Evolutionary conservation across 1,140 invertebrate genomes (phyloP), one percentile per base, ranked within the genome.

Genomic region (Sogatella furcifera): DNA sequence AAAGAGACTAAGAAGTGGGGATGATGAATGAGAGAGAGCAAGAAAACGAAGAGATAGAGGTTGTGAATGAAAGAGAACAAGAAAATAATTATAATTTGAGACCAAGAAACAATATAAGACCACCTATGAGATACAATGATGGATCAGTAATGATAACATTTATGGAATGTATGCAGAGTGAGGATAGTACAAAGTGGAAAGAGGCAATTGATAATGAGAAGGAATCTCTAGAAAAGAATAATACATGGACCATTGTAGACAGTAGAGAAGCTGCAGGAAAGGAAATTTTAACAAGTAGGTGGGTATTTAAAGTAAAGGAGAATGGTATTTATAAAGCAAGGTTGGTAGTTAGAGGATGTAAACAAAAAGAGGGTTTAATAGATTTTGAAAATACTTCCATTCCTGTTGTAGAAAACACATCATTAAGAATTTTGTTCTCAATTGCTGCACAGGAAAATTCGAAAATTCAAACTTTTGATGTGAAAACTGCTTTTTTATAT

Each of bases 361-460:
- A 60, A 15, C 74, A 74, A 63, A 55, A 62, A 53, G n/a, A 64
- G 44, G 73, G 64, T 28, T 28, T 6, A 1, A 57, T 76, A 15
- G 75, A 77, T 59, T 77, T 73, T 65, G 8, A 67, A 22, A 73
- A 78, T 64, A 77, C 69, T 28, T 77, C 72, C 65, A 68, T 69
- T 52, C 70, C 73, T 19, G 74, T 77, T 13, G 66, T 65, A 0
- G 62, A 67, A 52, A 70, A 67, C 58, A 68, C 69, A 28, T 67
- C 73, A 24, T 65, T 79, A 46, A 65, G 77, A 65, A 59, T 70
- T 38, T 15, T 78, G 14, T 53, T 77, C 13, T 64, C 67, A 46
- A 67, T 76, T 59, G 67, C 72, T 52, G 69, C 69, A 8, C 52
- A 67, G 57, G 43, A 73, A 55, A 65, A 72, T 42, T 64, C 69